Evolutionary conservation across 1,140 invertebrate species (phyloP), one percentile per base, ranked within the genome.

Genomic region (Diprion similis): DNA sequence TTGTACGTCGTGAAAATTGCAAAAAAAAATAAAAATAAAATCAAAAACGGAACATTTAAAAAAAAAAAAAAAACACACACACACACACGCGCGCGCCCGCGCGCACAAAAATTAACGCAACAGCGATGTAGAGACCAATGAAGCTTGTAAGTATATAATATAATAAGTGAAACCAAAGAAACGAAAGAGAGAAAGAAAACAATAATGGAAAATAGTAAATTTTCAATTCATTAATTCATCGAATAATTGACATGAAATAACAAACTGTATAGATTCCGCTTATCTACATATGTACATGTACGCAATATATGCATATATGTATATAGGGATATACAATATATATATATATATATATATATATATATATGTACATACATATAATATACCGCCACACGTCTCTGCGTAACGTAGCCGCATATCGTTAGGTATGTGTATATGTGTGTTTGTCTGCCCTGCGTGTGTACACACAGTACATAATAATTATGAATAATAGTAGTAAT

Each of bases 221-320:
- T 37, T 37, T 37, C 24, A 37, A 37, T 37, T 37, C 11, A 59
- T 59, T 59, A 37, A 37, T 37, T 37, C 11, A 59, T 59, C 9
- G 51, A 17, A 59, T 59, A 59, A 59, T 59, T 59, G 51, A 59
- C 51, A 59, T 17, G 51, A 59, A 37, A 59, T 59, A 59, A 59
- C n/a, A 59, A 59, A 59, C 9, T 15, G n/a, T 59, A 59, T 59
- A 59, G 7, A 15, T 59, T 37, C 24, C 24, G 24, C 2, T 15
- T 59, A 6, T 59, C 11, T 59, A 59, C n/a, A 59, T 59, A 11
- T 59, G 8, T 59, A 59, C n/a, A 59, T 59, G 8, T 59, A 59
- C 8, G 51, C 8, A 59, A 59, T 13, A 59, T 1, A 59, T 15
- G 8, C 11, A 59, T 11, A 59, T 37, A 37, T 6, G 6, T 37